A percentile compares a stretch with the other conserved stretches of the same genome.
Evolutionary conservation across 2,797 vertebrate species (phyloP).

Genomic region (Trachops cirrhosus): DNA sequence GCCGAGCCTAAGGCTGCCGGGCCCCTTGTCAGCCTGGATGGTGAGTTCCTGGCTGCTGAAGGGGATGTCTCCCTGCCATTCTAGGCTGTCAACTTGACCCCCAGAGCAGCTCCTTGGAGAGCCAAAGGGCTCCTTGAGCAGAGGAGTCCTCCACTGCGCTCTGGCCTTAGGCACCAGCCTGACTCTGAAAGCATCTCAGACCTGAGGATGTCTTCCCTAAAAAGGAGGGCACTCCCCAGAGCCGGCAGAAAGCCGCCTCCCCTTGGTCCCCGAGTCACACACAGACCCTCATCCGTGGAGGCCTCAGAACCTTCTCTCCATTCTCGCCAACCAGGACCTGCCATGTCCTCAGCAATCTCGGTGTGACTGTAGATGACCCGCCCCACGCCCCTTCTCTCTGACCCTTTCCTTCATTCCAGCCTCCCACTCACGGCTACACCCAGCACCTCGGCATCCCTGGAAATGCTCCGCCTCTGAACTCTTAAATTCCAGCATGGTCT

Average conservation of each 20-base stretch:
- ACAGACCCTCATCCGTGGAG: not conserved
- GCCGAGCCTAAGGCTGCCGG: not conserved
- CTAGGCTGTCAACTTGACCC: not conserved
- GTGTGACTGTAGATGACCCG: not conserved
- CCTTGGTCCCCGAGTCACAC: not conserved
- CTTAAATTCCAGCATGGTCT: fast-evolving
- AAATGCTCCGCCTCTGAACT: not conserved
- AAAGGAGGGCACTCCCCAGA: not conserved
- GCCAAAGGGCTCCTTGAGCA: not conserved
- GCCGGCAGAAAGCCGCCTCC: not conserved
- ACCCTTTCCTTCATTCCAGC: not conserved
- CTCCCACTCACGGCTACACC: not conserved
- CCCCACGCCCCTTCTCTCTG: not conserved
- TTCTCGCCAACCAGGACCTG: not conserved
- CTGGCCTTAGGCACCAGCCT: not conserved
- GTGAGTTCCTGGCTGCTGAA: not conserved
- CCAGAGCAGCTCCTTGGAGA: not conserved
- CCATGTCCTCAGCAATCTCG: not conserved
- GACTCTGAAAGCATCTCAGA: not conserved
- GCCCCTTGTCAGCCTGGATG: not conserved
- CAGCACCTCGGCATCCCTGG: not conserved
- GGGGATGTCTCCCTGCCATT: not conserved
- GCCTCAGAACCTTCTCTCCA: not conserved
- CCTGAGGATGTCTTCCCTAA: not conserved
- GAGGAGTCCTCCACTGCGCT: not conserved